Evolutionary conservation across 2,113 vertebrate species (phyloP).

Genomic region (Ginglymostoma cirratum): DNA sequence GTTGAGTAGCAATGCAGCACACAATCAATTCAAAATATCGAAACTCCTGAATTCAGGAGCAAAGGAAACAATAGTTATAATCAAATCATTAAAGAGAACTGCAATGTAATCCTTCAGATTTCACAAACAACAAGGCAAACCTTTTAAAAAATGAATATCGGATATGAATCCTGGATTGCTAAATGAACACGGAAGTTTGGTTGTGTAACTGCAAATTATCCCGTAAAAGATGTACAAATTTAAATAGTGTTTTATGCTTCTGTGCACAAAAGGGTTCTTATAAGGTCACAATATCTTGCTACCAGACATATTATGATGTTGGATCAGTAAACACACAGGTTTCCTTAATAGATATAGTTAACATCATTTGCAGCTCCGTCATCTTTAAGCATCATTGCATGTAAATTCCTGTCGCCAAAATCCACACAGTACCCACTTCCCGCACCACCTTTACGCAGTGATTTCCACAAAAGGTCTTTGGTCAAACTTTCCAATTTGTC

Average conservation of each 20-base stretch:
- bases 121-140: not conserved
- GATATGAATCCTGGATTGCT: not conserved
- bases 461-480: not conserved
- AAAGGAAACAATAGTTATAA: not conserved
- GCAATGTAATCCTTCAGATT: not conserved
- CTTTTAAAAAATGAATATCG: not conserved
- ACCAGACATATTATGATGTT: not conserved
- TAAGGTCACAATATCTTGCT: not conserved
- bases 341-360: not conserved
- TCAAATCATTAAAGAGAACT: not conserved
- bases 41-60: not conserved
- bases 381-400: not conserved
- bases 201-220: not conserved
- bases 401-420: not conserved
- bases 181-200: not conserved
- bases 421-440: not conserved
- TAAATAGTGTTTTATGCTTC: not conserved
- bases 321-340: not conserved
- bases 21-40: not conserved
- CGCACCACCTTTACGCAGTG: not conserved
- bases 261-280: not conserved
- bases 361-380: not conserved
- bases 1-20: not conserved
- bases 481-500: not conserved
- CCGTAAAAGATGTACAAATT: not conserved